Base-by-base conservation (phyloP, 2,113 vertebrate species). In the Aspidoscelis tigris region DNA sequence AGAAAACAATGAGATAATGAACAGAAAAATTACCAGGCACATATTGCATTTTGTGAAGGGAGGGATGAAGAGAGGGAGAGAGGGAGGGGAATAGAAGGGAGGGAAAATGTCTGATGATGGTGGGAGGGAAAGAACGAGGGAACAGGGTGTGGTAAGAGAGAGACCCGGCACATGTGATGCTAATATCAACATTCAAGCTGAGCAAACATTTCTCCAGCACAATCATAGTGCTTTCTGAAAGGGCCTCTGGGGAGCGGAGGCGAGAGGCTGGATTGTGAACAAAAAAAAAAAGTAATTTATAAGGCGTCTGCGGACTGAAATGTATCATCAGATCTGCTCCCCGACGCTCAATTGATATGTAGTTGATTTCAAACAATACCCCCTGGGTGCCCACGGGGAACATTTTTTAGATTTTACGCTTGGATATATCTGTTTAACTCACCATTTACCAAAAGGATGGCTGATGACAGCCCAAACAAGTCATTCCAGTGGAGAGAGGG, bases 341-440 rank as follows among this genome's bases (percentile, higher is more conserved):
- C 95, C 94, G 96, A 95, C 70, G 96, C 96, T 98, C 97, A 99
- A 98, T 98, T 99, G 97, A 98, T 98, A 98, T 98, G 97, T 98
- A 97, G 97, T 97, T 98, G 97, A 98, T 99, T 99, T 97, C 97
- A 97, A 98, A 97, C 97, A 98, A 97, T 96, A 97, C 95, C 97
- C 97, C 97, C 95, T 95, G 91, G 97, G 97, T 95, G 53, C 96
- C 95, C 98, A 95, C 97, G 94, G 96, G 97, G 98, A 98, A 97
- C 97, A 97, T 97, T 98, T 99, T 97, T 99, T 97, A 99, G 97
- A 99, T 98, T 99, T 99, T 98, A 98, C 97, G 97, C 98, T 98
- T 99, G 97, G 97, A 98, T 97, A 98, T 98, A 99, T 99, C 98
- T 98, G 97, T 98, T 99, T 99, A 99, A 99, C 97, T 99, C 97